Evolutionary conservation across 2,888 invertebrate species (phyloP).

Genomic region (Hydriomena furcata): DNA sequence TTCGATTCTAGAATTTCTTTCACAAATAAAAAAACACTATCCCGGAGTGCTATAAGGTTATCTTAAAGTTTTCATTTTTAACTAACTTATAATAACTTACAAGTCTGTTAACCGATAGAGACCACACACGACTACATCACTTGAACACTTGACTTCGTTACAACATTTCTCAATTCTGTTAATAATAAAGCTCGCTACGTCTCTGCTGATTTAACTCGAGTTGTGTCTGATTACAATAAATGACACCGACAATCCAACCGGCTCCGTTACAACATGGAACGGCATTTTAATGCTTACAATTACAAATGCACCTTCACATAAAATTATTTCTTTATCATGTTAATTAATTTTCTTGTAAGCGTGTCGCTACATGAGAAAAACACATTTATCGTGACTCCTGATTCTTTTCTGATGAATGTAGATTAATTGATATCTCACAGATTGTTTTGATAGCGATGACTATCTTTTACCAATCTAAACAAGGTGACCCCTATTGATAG

Average conservation of each 20-base stretch:
- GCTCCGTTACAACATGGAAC: constrained; percentile 27
- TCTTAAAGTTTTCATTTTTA: no score
- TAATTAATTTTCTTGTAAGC: constrained; percentile 1
- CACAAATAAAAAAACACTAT: no score
- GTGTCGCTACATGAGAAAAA: not conserved
- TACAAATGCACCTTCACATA: constrained; percentile 18
- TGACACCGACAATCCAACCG: constrained; percentile 26
- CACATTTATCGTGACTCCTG: not conserved
- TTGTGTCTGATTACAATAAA: constrained; percentile 33
- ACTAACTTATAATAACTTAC: no score
- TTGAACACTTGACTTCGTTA: constrained; percentile 26
- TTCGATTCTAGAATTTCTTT: no score
- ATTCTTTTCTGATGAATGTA: constrained; percentile 1
- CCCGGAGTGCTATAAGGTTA: no score
- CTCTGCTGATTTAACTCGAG: constrained; percentile 34
- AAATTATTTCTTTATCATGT: constrained; percentile 3
- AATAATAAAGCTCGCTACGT: constrained; percentile 34
- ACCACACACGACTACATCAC: constrained; percentile 34
- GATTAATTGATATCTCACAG: not conserved
- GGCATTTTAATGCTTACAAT: constrained; percentile 25
- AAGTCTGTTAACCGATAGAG: constrained; percentile 20
- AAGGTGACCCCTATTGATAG: constrained; percentile 25
- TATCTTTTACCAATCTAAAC: constrained; percentile 9
- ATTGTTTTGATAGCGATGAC: constrained; percentile 2
- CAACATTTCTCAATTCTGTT: constrained; percentile 34